phyloP scores from a whole-genome alignment of 1,140 invertebrate species.

The Drosophila willistoni region DNA sequence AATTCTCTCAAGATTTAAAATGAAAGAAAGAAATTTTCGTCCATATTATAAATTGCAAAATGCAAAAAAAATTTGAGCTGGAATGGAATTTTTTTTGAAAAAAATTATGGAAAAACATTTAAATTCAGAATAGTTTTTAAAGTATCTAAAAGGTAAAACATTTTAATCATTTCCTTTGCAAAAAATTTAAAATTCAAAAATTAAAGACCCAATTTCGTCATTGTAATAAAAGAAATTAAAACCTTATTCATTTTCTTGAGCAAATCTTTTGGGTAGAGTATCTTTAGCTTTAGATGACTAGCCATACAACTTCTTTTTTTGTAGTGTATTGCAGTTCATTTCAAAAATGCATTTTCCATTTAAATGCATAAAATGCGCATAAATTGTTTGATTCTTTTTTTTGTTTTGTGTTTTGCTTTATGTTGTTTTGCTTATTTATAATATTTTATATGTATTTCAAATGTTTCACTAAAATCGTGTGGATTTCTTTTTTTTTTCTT shows the following conservation, averaged over 20 bases:
- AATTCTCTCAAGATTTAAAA: no score
- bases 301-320: conserved; percentile 1
- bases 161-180: no score
- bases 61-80: no score
- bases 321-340: conserved; percentile 18
- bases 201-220: no score
- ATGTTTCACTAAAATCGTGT: conserved; percentile 57
- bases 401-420: background rate
- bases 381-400: background rate
- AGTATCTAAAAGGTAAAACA: no score
- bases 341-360: conserved; percentile 49
- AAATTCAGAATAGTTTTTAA: no score
- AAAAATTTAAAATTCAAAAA: no score
- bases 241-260: background rate
- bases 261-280: conserved; percentile 24
- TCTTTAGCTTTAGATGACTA: conserved; percentile 15
- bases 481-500: conserved; percentile 2
- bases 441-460: conserved; percentile 30
- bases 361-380: conserved; percentile 51
- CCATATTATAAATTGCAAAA: no score
- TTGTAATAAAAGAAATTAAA: no score
- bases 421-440: conserved; percentile 10
- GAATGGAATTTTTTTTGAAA: no score
- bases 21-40: no score
- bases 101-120: no score